Evolutionary conservation across 2,113 vertebrate genomes (phyloP), one percentile per base, ranked within the genome.

Genomic region (Micromys minutus): DNA sequence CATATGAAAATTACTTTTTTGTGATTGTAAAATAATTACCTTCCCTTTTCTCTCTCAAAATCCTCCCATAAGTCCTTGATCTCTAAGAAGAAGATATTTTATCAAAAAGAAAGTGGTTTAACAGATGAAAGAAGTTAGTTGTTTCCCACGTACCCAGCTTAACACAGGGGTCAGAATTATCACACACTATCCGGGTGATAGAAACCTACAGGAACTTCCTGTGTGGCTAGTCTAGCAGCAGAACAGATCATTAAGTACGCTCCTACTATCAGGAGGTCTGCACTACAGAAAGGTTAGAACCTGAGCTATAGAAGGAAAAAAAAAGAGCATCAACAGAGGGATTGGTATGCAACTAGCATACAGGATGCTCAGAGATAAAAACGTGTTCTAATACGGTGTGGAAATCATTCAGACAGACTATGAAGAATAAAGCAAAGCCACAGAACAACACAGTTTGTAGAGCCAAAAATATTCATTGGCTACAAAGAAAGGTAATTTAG

Each of bases 391-490:
- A 50, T 26, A 69, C 2, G 0, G 52, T 39, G 2, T 11, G 42
- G 90, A 94, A 91, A 84, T 50, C 84, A 80, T 15, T 65, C 52
- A 55, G 21, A 31, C 31, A 57, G 39, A 69, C 75, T 42, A 83
- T 79, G n/a, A 95, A 89, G 16, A 63, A 45, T 85, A 90, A 87
- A 85, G 76, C n/a, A 67, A 93, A 94, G n/a, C 4, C 57, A 69
- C 7, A 80, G 52, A 91, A 83, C 34, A 91, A 74, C 65, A 79
- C 34, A 80, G n/a, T 84, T 34, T 93, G 15, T 45, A 55, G 45
- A 79, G 83, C 76, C 11, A 76, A 81, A 95, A 59, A 93, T 26
- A 24, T 65, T 17, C 12, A 1, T 72, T 76, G 84, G 52, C 34
- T 36, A 45, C 81, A 17, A 10, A 71, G 47, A 93, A 63, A 65